Conservation (phyloP, 2,888 invertebrate genomes). For the Brachynemurus nebulosus region DNA sequence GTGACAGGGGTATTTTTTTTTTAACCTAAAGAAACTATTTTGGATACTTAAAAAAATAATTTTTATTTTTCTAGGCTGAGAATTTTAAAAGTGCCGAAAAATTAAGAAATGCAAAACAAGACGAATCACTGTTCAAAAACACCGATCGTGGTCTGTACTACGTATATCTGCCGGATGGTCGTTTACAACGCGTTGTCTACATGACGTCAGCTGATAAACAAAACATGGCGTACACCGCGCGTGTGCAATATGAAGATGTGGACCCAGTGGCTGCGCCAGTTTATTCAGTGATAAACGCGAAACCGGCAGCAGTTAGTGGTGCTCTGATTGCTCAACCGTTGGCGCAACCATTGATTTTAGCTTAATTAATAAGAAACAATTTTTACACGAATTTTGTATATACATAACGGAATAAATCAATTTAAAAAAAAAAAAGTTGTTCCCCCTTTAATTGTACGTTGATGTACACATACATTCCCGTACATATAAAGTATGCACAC, state of each 20-base stretch:
- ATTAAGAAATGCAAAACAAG: neutral
- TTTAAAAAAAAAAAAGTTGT: too few relatives aligned
- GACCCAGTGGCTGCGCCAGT: constrained; percentile 30
- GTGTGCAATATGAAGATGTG: constrained; percentile 29
- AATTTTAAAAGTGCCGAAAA: neutral
- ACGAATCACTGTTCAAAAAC: constrained; percentile 2
- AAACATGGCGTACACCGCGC: constrained; percentile 30
- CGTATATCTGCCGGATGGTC: constrained; percentile 30
- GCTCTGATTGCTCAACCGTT: neutral
- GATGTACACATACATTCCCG: too few relatives aligned
- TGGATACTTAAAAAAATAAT: too few relatives aligned
- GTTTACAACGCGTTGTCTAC: constrained; percentile 29
- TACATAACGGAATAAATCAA: too few relatives aligned
- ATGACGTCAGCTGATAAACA: constrained; percentile 28
- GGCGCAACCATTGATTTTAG: neutral
- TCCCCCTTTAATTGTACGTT: too few relatives aligned
- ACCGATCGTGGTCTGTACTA: constrained; percentile 29
- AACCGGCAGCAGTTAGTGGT: neutral
- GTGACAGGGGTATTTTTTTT: too few relatives aligned
- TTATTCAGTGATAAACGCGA: too few relatives aligned
- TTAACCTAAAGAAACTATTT: too few relatives aligned
- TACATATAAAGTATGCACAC: too few relatives aligned
- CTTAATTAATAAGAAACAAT: neutral
- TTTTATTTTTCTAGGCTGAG: neutral
- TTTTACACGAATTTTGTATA: neutral